Conservation (phyloP, 2,888 invertebrate genomes). For the Drosophila histrio region DNA sequence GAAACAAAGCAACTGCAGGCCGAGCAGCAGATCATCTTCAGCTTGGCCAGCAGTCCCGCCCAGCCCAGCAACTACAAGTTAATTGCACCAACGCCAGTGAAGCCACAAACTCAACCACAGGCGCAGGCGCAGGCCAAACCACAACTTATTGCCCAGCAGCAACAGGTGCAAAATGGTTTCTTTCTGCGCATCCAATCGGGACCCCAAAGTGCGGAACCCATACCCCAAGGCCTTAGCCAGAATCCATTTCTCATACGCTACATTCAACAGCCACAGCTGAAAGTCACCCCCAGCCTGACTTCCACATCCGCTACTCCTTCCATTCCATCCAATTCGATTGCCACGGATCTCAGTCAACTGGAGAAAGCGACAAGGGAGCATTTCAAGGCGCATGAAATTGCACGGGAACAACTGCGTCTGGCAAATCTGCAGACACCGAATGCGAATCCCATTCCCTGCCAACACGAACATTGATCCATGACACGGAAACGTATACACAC, state of each 20-base stretch:
- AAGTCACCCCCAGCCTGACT: neutral
- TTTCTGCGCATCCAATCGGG: constrained; percentile 63
- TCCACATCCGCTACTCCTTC: neutral
- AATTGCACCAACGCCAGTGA: constrained; percentile 10
- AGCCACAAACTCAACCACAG: constrained; percentile 20
- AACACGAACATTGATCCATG: constrained; percentile 28
- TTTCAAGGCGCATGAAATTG: constrained; percentile 81
- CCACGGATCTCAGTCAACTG: constrained; percentile 49
- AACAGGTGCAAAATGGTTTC: constrained; percentile 68
- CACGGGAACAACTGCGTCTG: constrained; percentile 78
- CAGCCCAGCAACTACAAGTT: constrained; percentile 13
- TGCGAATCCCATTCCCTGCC: constrained; percentile 50
- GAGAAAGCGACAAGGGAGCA: constrained; percentile 80
- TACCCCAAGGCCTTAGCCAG: constrained; percentile 9
- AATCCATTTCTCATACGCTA: constrained; percentile 71
- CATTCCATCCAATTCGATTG: neutral
- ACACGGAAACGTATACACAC: constrained; percentile 1
- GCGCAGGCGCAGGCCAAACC: constrained; percentile 20
- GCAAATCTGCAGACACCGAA: constrained; percentile 66
- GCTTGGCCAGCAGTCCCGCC: neutral
- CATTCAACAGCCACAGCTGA: constrained; percentile 25
- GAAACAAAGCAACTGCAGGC: constrained; percentile 34
- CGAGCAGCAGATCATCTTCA: constrained; percentile 18
- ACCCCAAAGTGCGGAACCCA: constrained; percentile 31
- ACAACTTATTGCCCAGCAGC: constrained; percentile 52